Evolutionary conservation across 2,797 vertebrate genomes (phyloP), one percentile per base, ranked within the genome.

Genomic region (Gadopsis marmoratus): DNA sequence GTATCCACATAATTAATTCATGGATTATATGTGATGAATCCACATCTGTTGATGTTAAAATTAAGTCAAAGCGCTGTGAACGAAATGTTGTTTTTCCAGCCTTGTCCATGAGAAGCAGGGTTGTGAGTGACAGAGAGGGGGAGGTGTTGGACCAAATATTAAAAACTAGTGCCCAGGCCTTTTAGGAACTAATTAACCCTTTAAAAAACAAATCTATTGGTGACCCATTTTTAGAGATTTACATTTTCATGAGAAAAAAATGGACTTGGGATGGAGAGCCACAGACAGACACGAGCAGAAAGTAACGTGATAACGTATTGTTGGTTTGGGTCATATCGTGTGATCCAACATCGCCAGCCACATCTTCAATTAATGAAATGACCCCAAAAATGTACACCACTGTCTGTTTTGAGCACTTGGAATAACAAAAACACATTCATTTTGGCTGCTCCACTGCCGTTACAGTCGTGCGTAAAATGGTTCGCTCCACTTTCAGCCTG

Each of bases 401-500:
- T 33, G 37, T 35, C 53, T 53, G 10, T 55, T 69, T 56, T 8
- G 4, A 16, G n/a, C 4, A 10, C 1, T n/a, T 23, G 3, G 37
- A 55, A 11, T 0, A 23, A 4, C 1, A 35, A 60, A 51, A 65
- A 1, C 2, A 31, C 0, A 16, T 8, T 45, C 2, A 17, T 1
- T n/a, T n/a, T 62, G 21, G 10, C 19, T 8, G 31, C 6, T 64
- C 14, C 48, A 12, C 17, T 17, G 39, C 2, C 31, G 8, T 11
- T 12, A 1, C 0, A 7, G 17, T 19, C 31, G 48, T 56, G 79
- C 71, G 84, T 86, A 71, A 90, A 81, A 69, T 91, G 90, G 90
- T 74, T 86, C 74, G 83, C 76, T 91, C 94, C 90, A 50, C 39
- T 63, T 64, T 56, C 66, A 54, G 21, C 43, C 45, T 4, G 35